A percentile compares a stretch with the other conserved stretches of the same genome.
Evolutionary conservation across 2,797 vertebrate genomes (phyloP).

Genomic region (Agapornis canus): DNA sequence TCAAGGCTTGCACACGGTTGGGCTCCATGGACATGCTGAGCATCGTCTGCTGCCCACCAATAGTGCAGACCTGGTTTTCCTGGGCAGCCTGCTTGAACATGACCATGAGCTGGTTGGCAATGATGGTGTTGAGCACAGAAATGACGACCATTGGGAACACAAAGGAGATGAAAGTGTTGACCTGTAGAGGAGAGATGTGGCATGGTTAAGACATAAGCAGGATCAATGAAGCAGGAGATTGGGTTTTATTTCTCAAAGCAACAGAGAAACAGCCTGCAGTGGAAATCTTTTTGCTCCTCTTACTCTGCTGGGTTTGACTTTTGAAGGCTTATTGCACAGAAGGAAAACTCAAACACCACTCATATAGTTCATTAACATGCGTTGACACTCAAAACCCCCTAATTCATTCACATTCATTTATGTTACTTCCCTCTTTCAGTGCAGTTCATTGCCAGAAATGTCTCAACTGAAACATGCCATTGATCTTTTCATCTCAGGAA

Average conservation of each 20-base stretch:
- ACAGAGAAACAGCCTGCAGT: not conserved
- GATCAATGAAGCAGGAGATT: not conserved
- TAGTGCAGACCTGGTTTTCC: constrained; percentile 86
- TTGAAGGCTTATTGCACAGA: not conserved
- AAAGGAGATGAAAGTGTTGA: constrained; percentile 93
- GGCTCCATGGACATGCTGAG: constrained; percentile 90
- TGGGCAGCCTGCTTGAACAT: constrained; percentile 92
- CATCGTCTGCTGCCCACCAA: constrained; percentile 82
- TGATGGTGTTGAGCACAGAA: constrained; percentile 90
- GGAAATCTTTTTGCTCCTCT: not conserved
- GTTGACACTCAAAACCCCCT: not conserved
- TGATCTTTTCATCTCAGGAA: not conserved
- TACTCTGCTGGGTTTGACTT: not conserved
- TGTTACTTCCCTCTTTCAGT: not conserved
- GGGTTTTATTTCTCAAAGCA: not conserved
- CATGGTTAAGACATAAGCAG: not conserved
- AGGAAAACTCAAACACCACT: not conserved
- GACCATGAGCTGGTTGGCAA: constrained; percentile 92
- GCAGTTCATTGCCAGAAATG: not conserved
- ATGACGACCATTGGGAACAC: constrained; percentile 92
- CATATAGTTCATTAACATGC: not conserved
- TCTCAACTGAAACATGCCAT: not conserved
- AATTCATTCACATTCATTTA: not conserved
- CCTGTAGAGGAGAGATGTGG: constrained; percentile 69
- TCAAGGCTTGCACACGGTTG: constrained; percentile 89